phyloP scores from a whole-genome alignment of 2,888 invertebrate species.

The Ptychoptera albimana region DNA sequence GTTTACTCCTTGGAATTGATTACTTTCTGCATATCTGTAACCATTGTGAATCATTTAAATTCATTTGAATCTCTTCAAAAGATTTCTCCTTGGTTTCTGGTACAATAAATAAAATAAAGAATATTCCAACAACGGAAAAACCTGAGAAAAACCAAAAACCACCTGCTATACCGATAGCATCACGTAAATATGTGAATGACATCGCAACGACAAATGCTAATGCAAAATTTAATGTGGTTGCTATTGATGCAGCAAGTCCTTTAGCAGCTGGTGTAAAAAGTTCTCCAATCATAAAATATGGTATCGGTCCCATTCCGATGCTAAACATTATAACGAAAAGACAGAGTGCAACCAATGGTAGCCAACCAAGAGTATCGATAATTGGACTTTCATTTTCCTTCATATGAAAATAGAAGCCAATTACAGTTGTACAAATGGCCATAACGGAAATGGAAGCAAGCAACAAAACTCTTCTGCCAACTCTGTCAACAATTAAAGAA shows the following conservation, averaged over 20 bases:
- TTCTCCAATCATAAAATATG: conserved; percentile 47
- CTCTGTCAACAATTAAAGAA: conserved; percentile 52
- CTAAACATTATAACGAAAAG: conserved; percentile 57
- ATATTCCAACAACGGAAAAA: conserved; percentile 39
- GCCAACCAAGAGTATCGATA: background rate
- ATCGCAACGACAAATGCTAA: conserved; percentile 57
- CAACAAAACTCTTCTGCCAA: conserved; percentile 56
- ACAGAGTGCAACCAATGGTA: conserved; percentile 33
- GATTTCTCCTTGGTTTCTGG: conserved; percentile 50
- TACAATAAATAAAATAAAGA: conserved; percentile 42
- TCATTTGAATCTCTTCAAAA: conserved; percentile 42
- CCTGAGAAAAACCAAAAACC: conserved; percentile 52
- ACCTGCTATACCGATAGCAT: conserved; percentile 35
- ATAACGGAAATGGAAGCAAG: conserved; percentile 47
- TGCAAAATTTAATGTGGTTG: conserved; percentile 59
- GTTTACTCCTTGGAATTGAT: no score
- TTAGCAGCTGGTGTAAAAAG: conserved; percentile 57
- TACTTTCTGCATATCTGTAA: no score
- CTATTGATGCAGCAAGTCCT: conserved; percentile 51
- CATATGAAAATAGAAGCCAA: conserved; percentile 45
- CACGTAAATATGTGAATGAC: conserved; percentile 38
- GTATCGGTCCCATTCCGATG: conserved; percentile 65
- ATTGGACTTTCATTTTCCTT: conserved; percentile 12
- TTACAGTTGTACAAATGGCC: conserved; percentile 42
- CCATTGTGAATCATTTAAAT: no score